Evolutionary conservation across 2,888 invertebrate genomes (phyloP).

Genomic region (Girardia tigrina): DNA sequence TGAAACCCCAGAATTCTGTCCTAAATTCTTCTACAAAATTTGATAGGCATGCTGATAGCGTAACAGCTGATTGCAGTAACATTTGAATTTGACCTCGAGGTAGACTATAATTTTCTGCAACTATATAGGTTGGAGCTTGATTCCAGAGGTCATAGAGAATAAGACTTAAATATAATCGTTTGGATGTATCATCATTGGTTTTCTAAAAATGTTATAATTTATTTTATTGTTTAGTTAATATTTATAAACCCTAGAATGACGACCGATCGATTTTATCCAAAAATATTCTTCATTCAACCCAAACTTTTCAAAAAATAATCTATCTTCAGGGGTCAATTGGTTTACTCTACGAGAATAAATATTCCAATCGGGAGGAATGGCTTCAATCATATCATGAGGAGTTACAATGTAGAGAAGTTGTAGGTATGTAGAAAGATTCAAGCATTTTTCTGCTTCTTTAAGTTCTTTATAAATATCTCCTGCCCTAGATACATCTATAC

Average conservation of each 20-base stretch:
- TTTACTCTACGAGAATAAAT: conserved; percentile 55
- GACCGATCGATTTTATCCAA: too few species aligned
- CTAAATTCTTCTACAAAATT: conserved; percentile 63
- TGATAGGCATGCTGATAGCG: conserved; percentile 64
- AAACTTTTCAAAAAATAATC: conserved; percentile 52
- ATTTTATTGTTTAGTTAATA: too few species aligned
- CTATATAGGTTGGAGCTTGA: conserved; percentile 50
- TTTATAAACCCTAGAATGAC: too few species aligned
- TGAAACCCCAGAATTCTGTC: conserved; percentile 68
- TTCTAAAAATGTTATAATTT: too few species aligned
- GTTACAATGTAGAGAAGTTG: conserved; percentile 77
- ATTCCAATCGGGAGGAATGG: conserved; percentile 43
- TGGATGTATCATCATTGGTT: conserved; percentile 53
- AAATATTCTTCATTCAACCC: conserved; percentile 8
- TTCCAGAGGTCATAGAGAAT: conserved; percentile 62
- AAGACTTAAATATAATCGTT: conserved; percentile 70
- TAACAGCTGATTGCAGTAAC: conserved; percentile 60
- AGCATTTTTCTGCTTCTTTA: conserved; percentile 59
- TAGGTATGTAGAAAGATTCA: conserved; percentile 66
- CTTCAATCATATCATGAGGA: conserved; percentile 59
- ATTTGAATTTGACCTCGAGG: conserved; percentile 68
- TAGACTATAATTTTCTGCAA: conserved; percentile 60
- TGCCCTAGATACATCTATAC: conserved; percentile 63
- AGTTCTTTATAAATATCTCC: conserved; percentile 64
- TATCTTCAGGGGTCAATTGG: conserved; percentile 58